A percentile compares a stretch with the other conserved stretches of the same genome.
These are phyloP conservation scores for Doryteuthis pealeii DNA, from an alignment of 1,140 invertebrate genomes.

Conservation along the genomic window DNA sequence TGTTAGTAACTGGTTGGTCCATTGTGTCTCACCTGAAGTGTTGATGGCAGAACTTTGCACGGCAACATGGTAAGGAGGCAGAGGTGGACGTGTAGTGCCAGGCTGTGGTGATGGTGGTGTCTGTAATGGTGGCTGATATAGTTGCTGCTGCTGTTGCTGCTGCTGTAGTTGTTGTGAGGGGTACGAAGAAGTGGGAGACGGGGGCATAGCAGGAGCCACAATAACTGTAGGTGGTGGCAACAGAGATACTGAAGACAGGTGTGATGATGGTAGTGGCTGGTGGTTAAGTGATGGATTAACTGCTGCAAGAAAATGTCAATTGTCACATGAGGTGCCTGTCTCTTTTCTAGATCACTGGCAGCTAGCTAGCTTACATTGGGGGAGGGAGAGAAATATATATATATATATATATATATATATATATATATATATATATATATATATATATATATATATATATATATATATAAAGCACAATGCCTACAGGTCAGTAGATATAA, in stretches of 20 bases:
- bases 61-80: constrained; percentile 55
- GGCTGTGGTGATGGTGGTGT: constrained; percentile 23
- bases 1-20: too few relatives aligned
- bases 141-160: neutral
- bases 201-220: neutral
- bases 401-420: too few relatives aligned
- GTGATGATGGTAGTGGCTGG: neutral
- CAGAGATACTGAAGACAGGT: too few relatives aligned
- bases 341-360: too few relatives aligned
- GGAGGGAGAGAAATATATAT: too few relatives aligned
- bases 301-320: constrained; percentile 6
- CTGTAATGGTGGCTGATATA: constrained; percentile 18
- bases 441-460: too few relatives aligned
- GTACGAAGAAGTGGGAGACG: neutral
- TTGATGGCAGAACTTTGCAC: constrained; percentile 44
- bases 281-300: neutral
- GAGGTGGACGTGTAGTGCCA: constrained; percentile 38
- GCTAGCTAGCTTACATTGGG: too few relatives aligned
- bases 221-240: neutral
- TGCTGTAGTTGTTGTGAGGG: neutral
- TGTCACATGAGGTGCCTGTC: too few relatives aligned
- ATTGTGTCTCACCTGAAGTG: neutral
- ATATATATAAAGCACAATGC: too few relatives aligned
- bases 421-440: too few relatives aligned
- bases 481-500: too few relatives aligned